Base-by-base conservation (phyloP, 1,140 invertebrate genomes). In the Grapholita molesta region DNA sequence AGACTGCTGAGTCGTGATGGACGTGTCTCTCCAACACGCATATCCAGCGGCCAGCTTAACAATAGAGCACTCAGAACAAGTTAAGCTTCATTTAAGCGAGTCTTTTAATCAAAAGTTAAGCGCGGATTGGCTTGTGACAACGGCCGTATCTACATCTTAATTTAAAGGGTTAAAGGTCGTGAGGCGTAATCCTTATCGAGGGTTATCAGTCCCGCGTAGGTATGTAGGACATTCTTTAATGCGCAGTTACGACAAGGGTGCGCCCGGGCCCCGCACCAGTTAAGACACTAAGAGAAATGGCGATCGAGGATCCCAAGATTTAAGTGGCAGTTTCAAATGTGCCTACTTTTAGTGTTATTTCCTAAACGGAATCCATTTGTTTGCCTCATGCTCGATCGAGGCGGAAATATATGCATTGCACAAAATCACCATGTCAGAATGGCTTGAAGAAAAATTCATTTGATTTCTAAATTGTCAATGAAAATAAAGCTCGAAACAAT, bases 271-370 rank as follows among this genome's bases (percentile, higher is more conserved):
- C 71, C 69, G 78, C 70, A 75, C 79, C 72, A 74, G 82, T 87
- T 86, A 85, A 89, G 85, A 83, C 82, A 74, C 80, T 80, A 83
- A 89, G 86, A 89, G 79, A 88, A 88, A 91, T 88, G 83, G 88
- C 88, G 78, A 90, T 90, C 78, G 88, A 82, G 80, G 81, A 89
- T 88, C 87, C 84, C 79, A 86, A 89, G 88, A 91, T 90, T 89
- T 90, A 88, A 90, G 86, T 86, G 86, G 83, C 85, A 88, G 80
- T 91, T 88, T 86, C 88, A 87, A 91, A 89, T 85, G 88, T 86
- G 86, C 86, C 85, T 89, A 90, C 86, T 90, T 89, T 90, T 90
- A 89, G 88, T 90, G 86, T 90, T 90, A 91, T 91, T 88, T 88
- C 84, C 86, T 87, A 90, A 89, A 85, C 86, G 88, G 88, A 89